A percentile compares a stretch with the other conserved stretches of the same genome.
Evolutionary conservation across 2,888 invertebrate genomes (phyloP).

Genomic region (Drosophila niveifrons): DNA sequence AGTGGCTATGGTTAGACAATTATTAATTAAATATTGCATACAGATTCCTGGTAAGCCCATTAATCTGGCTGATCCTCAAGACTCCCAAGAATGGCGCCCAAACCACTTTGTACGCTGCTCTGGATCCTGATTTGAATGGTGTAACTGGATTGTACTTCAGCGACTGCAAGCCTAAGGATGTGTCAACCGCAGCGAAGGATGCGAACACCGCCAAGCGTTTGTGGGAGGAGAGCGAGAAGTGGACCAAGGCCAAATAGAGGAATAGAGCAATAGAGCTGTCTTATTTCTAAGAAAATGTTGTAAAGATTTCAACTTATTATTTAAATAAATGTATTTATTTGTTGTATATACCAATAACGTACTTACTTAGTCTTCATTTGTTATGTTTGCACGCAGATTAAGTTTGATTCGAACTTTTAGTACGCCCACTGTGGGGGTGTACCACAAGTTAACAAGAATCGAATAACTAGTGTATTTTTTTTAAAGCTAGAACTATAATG

Average conservation of each 20-base stretch:
- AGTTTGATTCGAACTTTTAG: no score
- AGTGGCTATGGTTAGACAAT: background rate
- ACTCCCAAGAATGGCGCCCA: conserved; percentile 83
- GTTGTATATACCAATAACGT: no score
- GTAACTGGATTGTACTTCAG: conserved; percentile 85
- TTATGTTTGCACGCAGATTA: no score
- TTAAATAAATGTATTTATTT: background rate
- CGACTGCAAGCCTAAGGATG: conserved; percentile 87
- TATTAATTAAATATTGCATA: background rate
- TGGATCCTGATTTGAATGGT: conserved; percentile 83
- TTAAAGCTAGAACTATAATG: no score
- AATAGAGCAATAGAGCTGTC: background rate
- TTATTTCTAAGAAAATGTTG: background rate
- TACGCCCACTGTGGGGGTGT: no score
- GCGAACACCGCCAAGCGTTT: conserved; percentile 87
- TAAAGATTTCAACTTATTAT: background rate
- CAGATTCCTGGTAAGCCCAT: conserved; percentile 61
- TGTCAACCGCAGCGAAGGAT: conserved; percentile 87
- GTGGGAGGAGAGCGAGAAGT: conserved; percentile 86
- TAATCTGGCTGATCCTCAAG: conserved; percentile 83
- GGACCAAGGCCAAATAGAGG: conserved; percentile 38
- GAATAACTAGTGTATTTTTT: no score
- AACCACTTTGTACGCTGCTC: conserved; percentile 83
- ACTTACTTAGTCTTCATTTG: no score
- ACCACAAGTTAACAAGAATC: no score